Evolutionary conservation across 2,888 invertebrate species (phyloP), one percentile per base, ranked within the genome.

Genomic region (Parascotia fuliginaria): DNA sequence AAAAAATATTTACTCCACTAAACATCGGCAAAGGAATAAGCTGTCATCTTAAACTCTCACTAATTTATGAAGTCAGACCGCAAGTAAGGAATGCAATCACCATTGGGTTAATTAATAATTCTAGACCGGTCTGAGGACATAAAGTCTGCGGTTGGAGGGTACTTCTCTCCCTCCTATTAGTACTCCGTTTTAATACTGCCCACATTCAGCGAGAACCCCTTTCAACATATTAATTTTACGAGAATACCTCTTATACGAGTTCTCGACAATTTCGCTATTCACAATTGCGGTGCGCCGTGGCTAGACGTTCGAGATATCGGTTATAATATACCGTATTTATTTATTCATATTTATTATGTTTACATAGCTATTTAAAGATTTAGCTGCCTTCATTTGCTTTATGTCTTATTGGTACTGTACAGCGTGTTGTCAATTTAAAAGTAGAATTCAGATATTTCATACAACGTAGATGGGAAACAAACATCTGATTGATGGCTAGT

Each of bases 91-190:
- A 88, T 86, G 86, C 85, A 87, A 89, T 89, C 85, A 87, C 76
- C 83, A 87, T 89, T 85, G 77, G 74, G 84, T 87, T 86, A 89
- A 89, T 89, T 89, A 89, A 87, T 89, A 90, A 90, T 90, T 90
- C 89, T 87, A 86, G 87, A 88, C 83, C 70, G 75, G 82, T 86
- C 89, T 79, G 77, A 81, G 84, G 84, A 85, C 86, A 80, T 87
- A 87, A 88, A 89, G 88, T 85, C 88, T 88, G 89, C 83, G 88
- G 88, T 81, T 60, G 34, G 45, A 60, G 55, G 50, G 37, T 60
- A 48, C 57, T 73, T 67, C 72, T 64, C 69, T 75, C 80, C 77
- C 74, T 68, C 64, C 83, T 78, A 85, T 88, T 86, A 89, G 84
- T 81, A 65, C 58, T 73, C 77, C 81, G 84, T 87, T 85, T 86